Percentiles rank a stretch among this genome's conserved stretches.
Evolutionary conservation across 2,113 vertebrate species (phyloP).

Genomic region (Chaetura pelagica): DNA sequence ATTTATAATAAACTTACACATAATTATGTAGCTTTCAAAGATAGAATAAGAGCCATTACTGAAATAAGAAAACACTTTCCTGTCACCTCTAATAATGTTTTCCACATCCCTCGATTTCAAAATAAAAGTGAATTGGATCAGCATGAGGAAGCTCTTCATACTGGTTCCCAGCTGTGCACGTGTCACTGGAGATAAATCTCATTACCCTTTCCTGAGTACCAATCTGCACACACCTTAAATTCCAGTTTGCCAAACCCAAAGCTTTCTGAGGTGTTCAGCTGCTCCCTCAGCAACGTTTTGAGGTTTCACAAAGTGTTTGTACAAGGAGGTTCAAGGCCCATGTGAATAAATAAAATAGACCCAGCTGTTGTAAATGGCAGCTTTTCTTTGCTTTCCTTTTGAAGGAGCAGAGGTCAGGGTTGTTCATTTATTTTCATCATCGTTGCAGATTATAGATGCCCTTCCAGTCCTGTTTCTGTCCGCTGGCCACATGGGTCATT

Average conservation of each 20-base stretch:
- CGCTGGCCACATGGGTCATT: neutral
- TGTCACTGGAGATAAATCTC: conserved; percentile 40
- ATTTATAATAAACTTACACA: neutral
- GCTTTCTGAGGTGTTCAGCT: neutral
- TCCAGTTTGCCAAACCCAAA: neutral
- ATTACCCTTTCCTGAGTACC: neutral
- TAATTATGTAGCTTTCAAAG: neutral
- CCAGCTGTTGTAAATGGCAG: neutral
- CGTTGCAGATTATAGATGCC: neutral
- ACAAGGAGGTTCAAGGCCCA: neutral
- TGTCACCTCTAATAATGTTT: neutral
- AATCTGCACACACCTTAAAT: neutral
- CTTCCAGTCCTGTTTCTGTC: neutral
- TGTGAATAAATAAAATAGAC: neutral
- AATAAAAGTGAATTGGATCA: neutral
- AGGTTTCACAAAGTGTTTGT: neutral
- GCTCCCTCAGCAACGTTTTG: neutral
- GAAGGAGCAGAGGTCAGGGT: neutral
- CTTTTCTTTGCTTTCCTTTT: neutral
- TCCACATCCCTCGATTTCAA: neutral
- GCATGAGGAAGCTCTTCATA: neutral
- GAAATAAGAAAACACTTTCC: neutral
- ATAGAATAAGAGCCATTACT: neutral
- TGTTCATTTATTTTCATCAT: neutral
- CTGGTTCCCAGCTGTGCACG: conserved; percentile 11